Percentiles rank a stretch among this genome's conserved stretches.
phyloP scores from a whole-genome alignment of 2,888 invertebrate species.

The Diplolepis rosae region DNA sequence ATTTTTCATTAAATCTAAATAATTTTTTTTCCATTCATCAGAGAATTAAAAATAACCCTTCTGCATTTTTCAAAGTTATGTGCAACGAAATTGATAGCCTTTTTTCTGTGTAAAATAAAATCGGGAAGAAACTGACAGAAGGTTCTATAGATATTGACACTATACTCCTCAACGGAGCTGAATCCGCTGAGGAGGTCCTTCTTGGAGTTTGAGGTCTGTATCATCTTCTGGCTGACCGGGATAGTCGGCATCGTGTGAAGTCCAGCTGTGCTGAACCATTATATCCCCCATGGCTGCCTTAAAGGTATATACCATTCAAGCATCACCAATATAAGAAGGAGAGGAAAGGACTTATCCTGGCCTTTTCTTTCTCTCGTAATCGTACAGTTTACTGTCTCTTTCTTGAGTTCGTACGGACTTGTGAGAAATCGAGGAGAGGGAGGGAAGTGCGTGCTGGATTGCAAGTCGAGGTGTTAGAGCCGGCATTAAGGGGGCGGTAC shows the following conservation, averaged over 20 bases:
- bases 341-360: slow-evolving; percentile 33
- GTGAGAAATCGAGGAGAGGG: slow-evolving; percentile 40
- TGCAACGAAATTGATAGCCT: too few species aligned
- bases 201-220: slow-evolving; percentile 63
- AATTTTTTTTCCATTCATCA: too few species aligned
- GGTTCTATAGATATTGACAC: too few species aligned
- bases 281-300: slow-evolving; percentile 69
- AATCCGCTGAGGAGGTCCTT: slow-evolving; percentile 53
- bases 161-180: too few species aligned
- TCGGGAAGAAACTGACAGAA: too few species aligned
- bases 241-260: slow-evolving; percentile 73
- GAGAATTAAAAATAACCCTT: too few species aligned
- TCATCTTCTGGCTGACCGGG: slow-evolving; percentile 62
- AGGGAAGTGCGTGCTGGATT: slow-evolving; percentile 66
- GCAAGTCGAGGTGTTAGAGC: slow-evolving; percentile 71
- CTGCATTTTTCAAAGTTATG: too few species aligned
- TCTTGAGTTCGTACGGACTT: slow-evolving; percentile 43
- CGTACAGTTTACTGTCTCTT: slow-evolving; percentile 45
- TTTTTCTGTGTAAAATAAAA: too few species aligned
- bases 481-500: slow-evolving; percentile 74
- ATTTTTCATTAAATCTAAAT: too few species aligned
- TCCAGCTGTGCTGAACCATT: slow-evolving; percentile 68
- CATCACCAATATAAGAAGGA: slow-evolving; percentile 44
- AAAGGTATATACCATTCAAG: slow-evolving; percentile 61
- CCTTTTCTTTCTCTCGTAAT: slow-evolving; percentile 47